Percentiles rank a stretch among this genome's conserved stretches.
phyloP scores from a whole-genome alignment of 2,797 vertebrate species.

The Pseudocheirus occidentalis region DNA sequence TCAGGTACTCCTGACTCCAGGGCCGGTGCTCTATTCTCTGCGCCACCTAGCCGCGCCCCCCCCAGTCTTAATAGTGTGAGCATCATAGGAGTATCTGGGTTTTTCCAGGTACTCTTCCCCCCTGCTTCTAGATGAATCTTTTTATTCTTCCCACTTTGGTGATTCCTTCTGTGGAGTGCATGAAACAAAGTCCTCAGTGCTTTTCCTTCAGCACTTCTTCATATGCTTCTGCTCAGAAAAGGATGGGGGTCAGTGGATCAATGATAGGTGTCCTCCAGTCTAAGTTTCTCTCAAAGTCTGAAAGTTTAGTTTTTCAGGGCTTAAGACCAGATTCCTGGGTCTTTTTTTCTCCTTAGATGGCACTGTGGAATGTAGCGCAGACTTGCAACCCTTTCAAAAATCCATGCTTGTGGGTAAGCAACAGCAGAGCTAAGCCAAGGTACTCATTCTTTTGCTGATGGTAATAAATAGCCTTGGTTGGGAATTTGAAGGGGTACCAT shows the following conservation, averaged over 20 bases:
- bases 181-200: not conserved
- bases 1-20: no score
- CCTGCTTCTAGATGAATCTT: not conserved
- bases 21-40: no score
- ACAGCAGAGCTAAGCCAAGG: not conserved
- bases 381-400: not conserved
- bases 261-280: not conserved
- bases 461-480: not conserved
- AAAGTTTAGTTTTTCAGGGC: not conserved
- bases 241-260: not conserved
- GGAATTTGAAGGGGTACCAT: constrained; percentile 15
- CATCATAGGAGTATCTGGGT: not conserved
- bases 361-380: not conserved
- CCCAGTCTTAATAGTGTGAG: not conserved
- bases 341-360: not conserved
- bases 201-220: not conserved
- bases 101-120: not conserved
- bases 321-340: not conserved
- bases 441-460: not conserved
- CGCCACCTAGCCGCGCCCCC: no score
- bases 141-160: not conserved
- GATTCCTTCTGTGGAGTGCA: not conserved
- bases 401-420: not conserved
- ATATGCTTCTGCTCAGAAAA: not conserved
- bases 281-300: not conserved